Conservation (phyloP, 2,113 vertebrate species). For the Corythaixoides concolor region DNA sequence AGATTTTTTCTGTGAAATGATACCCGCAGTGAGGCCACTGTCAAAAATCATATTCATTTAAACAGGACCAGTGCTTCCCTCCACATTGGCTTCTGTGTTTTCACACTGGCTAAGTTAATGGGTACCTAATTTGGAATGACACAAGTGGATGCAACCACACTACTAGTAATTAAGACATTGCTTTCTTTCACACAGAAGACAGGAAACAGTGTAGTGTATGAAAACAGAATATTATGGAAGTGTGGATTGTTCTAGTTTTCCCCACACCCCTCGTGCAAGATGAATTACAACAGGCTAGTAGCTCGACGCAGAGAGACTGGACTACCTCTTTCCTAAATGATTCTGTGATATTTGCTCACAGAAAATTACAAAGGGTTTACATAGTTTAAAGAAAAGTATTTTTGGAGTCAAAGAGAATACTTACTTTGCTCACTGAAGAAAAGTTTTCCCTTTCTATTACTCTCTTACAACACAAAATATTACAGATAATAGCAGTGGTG, state of each 20-base stretch:
- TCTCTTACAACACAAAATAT: neutral
- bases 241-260: neutral
- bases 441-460: neutral
- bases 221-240: neutral
- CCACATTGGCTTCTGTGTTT: neutral
- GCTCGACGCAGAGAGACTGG: neutral
- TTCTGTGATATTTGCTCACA: neutral
- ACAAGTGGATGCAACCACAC: neutral
- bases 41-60: neutral
- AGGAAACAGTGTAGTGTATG: neutral
- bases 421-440: neutral
- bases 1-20: neutral
- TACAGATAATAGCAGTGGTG: neutral
- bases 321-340: neutral
- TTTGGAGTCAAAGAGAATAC: neutral
- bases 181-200: neutral
- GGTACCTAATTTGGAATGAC: neutral
- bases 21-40: neutral
- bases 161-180: neutral
- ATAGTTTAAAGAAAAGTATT: neutral
- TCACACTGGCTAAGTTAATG: neutral
- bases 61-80: neutral
- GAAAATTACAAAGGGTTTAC: neutral
- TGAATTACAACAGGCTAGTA: neutral
- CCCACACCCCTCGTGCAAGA: accelerated